Conservation (phyloP, 2,888 invertebrate genomes). For the Cryptus armator region DNA sequence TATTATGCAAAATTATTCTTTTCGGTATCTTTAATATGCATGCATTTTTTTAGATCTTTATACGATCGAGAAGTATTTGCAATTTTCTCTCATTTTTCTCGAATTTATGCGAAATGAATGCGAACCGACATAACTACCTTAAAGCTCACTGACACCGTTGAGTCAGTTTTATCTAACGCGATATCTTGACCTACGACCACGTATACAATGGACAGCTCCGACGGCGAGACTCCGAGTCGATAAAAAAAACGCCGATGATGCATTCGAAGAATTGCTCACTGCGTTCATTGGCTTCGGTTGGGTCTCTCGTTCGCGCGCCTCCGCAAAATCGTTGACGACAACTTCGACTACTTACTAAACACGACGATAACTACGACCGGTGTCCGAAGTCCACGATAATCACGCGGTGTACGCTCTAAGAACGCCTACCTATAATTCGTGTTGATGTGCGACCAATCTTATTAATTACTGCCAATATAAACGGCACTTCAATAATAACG, state of each 20-base stretch:
- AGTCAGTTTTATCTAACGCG: neutral
- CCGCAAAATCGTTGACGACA: neutral
- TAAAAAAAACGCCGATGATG: slow-evolving; percentile 24
- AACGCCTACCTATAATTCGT: slow-evolving; percentile 17
- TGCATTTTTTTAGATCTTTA: no score
- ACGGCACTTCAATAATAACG: slow-evolving; percentile 33
- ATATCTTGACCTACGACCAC: slow-evolving; percentile 36
- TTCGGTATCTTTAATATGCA: no score
- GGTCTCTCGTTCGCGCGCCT: neutral
- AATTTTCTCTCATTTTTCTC: no score
- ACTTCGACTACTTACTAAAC: neutral
- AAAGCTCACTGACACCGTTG: neutral
- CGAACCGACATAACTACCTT: neutral
- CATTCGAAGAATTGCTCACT: slow-evolving; percentile 36
- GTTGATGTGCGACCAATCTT: slow-evolving; percentile 40
- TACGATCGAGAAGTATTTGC: no score
- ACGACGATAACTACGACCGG: neutral
- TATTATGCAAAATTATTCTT: no score
- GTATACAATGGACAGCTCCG: slow-evolving; percentile 13
- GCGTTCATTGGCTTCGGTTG: slow-evolving; percentile 49
- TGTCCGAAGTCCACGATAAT: slow-evolving; percentile 55
- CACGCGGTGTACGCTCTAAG: neutral
- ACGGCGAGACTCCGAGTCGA: slow-evolving; percentile 1
- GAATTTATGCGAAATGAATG: no score
- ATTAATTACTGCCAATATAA: slow-evolving; percentile 57